Evolutionary conservation across 2,888 invertebrate genomes (phyloP), one percentile per base, ranked within the genome.

Genomic region (Limnephilus rhombicus): DNA sequence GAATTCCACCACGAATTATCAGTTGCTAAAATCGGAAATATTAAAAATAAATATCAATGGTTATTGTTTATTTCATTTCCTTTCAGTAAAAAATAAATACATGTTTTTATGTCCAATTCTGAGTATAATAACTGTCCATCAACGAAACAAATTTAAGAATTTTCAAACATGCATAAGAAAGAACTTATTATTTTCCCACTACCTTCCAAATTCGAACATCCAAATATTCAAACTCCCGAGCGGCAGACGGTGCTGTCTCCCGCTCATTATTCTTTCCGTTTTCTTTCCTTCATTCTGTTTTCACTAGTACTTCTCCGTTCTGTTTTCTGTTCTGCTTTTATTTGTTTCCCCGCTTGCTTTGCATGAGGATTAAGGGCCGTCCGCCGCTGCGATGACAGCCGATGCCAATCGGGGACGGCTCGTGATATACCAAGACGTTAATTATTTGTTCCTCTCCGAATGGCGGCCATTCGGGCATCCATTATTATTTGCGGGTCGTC

Each of bases 291-390:
- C 29, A 11, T 18, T 24, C 45, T 29, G 45, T 86, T 85, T 86
- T 45, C n/a, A 24, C 12, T n/a, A 24, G 3, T 45, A 9, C 68
- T 68, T 7, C 24, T 68, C 7, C 24, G 68, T 68, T 68, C 68
- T 68, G 68, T 68, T 68, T 68, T 68, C 68, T 13, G 86, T 41
- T 18, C n/a, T n/a, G 85, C 53, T 68, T 49, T 87, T 34, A 31
- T 53, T 87, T 53, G 53, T 88, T 53, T 53, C n/a, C 29, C 31
- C 34, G 88, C 29, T 88, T 88, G 53, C 29, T 34, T 34, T 87
- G 87, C 29, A n/a, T 31, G 88, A 68, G 37, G 88, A 88, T 53
- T 53, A 88, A 88, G 88, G 88, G 31, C 88, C 88, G 53, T 41
- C 68, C 18, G 87, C 34, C 34, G 53, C 37, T 34, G 37, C 88